Base-by-base conservation (phyloP, 2,797 vertebrate species). In the Pterois miles region DNA sequence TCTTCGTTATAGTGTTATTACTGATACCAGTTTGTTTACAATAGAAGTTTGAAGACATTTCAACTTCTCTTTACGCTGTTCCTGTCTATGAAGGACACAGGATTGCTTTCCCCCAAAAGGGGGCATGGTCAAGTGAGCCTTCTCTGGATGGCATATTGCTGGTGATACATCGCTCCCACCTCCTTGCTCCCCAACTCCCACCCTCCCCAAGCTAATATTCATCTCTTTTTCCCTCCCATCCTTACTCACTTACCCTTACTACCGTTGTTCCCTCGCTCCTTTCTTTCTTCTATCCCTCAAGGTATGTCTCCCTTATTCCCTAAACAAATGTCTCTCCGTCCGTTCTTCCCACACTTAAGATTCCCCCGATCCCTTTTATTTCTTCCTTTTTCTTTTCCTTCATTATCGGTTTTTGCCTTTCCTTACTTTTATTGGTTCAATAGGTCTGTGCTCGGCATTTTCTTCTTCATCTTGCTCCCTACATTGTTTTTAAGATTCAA, bases 181-280 rank as follows among this genome's bases (percentile, higher is more conserved):
- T 63, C 46, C 40, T 48, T 50, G 70, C 27, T 81, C 72, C 64
- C 74, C 14, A 54, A 72, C 43, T 89, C 84, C 86, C 80, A 46
- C 66, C 43, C 22, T 82, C 76, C 71, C 76, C 14, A 10, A 79
- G 67, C 74, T 75, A 73, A 78, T 89, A 84, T 81, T 86, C 52
- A 76, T 70, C 69, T 57, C 34, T 68, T 46, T 50, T 46, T 69
- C 65, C 40, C 58, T 60, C 11, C 4, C 65, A 16, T 71, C 60
- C 36, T 66, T 27, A 1, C 58, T 75, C 77, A 78, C 74, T 59
- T 71, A 80, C 48, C 31, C 38, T 14, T 27, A 48, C 60, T 33
- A 36, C 33, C n/a, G 59, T 78, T 7, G 6, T 43, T 66, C 43
- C 23, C 33, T 31, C 5, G 13, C 50, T 63, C 64, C 25, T 27